Evolutionary conservation across 2,797 vertebrate species (phyloP).

Genomic region (Trematomus bernacchii): DNA sequence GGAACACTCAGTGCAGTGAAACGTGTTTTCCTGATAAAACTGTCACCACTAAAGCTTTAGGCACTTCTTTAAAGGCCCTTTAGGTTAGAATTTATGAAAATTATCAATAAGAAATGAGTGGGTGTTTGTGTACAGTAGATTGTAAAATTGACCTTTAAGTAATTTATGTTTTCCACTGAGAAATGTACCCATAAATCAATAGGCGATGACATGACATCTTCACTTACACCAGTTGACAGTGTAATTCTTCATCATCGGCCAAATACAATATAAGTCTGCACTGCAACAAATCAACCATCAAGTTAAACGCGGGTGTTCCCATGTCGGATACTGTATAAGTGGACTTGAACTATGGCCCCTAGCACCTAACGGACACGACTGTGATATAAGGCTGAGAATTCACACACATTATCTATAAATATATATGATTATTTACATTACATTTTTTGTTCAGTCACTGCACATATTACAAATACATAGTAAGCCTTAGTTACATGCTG

Average conservation of each 20-base stretch:
- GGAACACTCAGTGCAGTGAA: not conserved
- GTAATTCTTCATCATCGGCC: slow-evolving; percentile 43
- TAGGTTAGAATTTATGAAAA: not conserved
- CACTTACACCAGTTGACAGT: slow-evolving; percentile 10
- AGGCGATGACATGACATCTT: slow-evolving; percentile 27
- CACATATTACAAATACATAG: not conserved
- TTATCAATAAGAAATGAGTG: slow-evolving; percentile 2
- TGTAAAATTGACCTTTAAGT: not conserved
- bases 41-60: slow-evolving; percentile 13
- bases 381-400: not conserved
- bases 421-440: not conserved
- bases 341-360: slow-evolving; percentile 16
- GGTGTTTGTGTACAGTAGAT: not conserved
- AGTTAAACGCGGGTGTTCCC: slow-evolving; percentile 40
- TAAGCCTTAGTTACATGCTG: not conserved
- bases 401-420: not conserved
- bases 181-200: slow-evolving; percentile 41
- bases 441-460: too few species aligned
- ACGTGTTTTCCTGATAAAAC: slow-evolving; percentile 29
- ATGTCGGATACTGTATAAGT: slow-evolving; percentile 7
- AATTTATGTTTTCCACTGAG: slow-evolving; percentile 23
- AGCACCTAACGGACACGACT: not conserved
- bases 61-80: slow-evolving; percentile 13
- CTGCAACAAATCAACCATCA: slow-evolving; percentile 69
- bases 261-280: slow-evolving; percentile 26